Percentiles rank a stretch among this genome's conserved stretches.
phyloP scores from a whole-genome alignment of 2,797 vertebrate genomes.

The Leuciscus waleckii region DNA sequence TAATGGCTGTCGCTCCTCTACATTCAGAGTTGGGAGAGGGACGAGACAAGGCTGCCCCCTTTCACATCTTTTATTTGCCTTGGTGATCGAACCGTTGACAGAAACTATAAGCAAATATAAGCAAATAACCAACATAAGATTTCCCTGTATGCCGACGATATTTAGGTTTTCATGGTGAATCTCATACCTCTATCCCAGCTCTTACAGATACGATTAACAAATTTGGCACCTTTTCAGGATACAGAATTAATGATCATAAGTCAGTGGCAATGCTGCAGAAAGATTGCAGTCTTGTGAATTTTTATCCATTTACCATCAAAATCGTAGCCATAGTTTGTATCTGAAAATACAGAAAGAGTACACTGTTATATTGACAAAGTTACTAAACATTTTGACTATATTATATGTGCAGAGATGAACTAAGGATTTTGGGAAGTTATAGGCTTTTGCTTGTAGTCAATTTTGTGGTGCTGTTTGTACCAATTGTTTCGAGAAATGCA shows the following conservation, averaged over 20 bases:
- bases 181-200: neutral
- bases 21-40: neutral
- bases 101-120: neutral
- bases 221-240: conserved; percentile 18
- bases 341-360: too few species aligned
- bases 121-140: conserved; percentile 24
- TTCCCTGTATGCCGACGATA: conserved; percentile 16
- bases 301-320: too few species aligned
- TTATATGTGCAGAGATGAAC: too few species aligned
- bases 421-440: too few species aligned
- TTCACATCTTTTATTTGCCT: neutral
- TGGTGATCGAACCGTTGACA: neutral
- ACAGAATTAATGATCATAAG: conserved; percentile 28
- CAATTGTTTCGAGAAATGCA: neutral
- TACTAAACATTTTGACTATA: too few species aligned
- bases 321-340: too few species aligned
- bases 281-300: too few species aligned
- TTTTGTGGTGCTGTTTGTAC: too few species aligned
- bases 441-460: too few species aligned
- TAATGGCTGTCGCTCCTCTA: neutral
- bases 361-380: too few species aligned
- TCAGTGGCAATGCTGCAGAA: conserved; percentile 22
- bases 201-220: neutral
- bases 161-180: conserved; percentile 21
- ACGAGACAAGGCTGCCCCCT: too few species aligned